phyloP scores from a whole-genome alignment of 2,113 vertebrate genomes.

The Mus pahari region DNA sequence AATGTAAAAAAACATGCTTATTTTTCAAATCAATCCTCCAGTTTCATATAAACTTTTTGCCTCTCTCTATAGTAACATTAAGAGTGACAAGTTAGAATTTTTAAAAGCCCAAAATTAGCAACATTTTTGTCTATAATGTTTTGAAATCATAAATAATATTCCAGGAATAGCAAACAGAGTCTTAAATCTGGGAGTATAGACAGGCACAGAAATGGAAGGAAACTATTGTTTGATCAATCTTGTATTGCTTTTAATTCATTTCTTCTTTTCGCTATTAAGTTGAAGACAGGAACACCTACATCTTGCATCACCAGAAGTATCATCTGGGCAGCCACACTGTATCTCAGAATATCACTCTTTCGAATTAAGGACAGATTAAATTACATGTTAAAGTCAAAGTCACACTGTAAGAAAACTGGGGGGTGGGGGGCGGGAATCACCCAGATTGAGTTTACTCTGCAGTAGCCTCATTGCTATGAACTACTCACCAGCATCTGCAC shows the following conservation, averaged over 20 bases:
- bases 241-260: slow-evolving; percentile 35
- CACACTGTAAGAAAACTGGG: slow-evolving; percentile 40
- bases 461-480: background rate
- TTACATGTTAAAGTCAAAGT: slow-evolving; percentile 27
- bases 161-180: slow-evolving; percentile 45
- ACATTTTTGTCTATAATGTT: slow-evolving; percentile 27
- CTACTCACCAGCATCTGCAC: slow-evolving; percentile 49
- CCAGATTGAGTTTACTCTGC: background rate
- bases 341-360: slow-evolving; percentile 13
- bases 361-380: slow-evolving; percentile 59
- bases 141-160: slow-evolving; percentile 66
- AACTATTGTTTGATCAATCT: background rate
- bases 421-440: background rate
- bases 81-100: slow-evolving; percentile 18
- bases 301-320: slow-evolving; percentile 23
- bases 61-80: slow-evolving; percentile 19
- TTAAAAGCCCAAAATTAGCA: slow-evolving; percentile 26
- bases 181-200: slow-evolving; percentile 50
- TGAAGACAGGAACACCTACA: background rate
- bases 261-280: slow-evolving; percentile 29
- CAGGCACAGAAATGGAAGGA: slow-evolving; percentile 60
- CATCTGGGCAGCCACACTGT: background rate
- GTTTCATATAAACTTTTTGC: slow-evolving; percentile 34
- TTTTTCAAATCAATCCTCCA: slow-evolving; percentile 17
- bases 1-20: slow-evolving; percentile 47